phyloP scores from a whole-genome alignment of 1,140 invertebrate genomes.

The Drosophila cardini region DNA sequence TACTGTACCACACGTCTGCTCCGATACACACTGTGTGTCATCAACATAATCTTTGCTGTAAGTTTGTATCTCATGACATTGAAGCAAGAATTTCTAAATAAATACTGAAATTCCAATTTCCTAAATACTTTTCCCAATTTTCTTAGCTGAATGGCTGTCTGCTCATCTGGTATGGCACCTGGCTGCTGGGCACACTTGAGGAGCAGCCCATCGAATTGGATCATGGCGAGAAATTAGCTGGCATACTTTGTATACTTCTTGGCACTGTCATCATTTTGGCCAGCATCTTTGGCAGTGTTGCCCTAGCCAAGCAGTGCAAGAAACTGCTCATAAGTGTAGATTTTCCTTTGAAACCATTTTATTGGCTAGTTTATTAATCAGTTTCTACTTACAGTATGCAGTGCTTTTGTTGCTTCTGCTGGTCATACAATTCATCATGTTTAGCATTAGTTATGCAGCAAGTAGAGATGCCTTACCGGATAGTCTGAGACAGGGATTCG shows the following conservation, averaged over 20 bases:
- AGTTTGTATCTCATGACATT: slow-evolving; percentile 60
- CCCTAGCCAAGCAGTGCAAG: slow-evolving; percentile 56
- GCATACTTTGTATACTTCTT: slow-evolving; percentile 62
- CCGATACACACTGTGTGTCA: slow-evolving; percentile 58
- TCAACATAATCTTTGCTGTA: slow-evolving; percentile 70
- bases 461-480: slow-evolving; percentile 58
- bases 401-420: slow-evolving; percentile 68
- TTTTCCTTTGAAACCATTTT: background rate
- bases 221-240: slow-evolving; percentile 66
- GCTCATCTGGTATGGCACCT: slow-evolving; percentile 76
- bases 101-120: slow-evolving; percentile 3
- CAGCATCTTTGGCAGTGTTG: slow-evolving; percentile 63
- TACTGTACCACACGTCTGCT: slow-evolving; percentile 66
- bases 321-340: slow-evolving; percentile 71
- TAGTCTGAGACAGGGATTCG: slow-evolving; percentile 64
- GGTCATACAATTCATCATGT: slow-evolving; percentile 71
- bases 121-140: slow-evolving; percentile 39
- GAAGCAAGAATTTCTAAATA: slow-evolving; percentile 13
- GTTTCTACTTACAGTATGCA: slow-evolving; percentile 57
- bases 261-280: slow-evolving; percentile 64
- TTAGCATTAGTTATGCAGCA: slow-evolving; percentile 73
- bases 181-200: slow-evolving; percentile 65
- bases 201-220: slow-evolving; percentile 49
- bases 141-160: slow-evolving; percentile 66
- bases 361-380: background rate